These are phyloP conservation scores for Archocentrus centrarchus DNA, from an alignment of 2,113 vertebrate species.

Conservation along the genomic window DNA sequence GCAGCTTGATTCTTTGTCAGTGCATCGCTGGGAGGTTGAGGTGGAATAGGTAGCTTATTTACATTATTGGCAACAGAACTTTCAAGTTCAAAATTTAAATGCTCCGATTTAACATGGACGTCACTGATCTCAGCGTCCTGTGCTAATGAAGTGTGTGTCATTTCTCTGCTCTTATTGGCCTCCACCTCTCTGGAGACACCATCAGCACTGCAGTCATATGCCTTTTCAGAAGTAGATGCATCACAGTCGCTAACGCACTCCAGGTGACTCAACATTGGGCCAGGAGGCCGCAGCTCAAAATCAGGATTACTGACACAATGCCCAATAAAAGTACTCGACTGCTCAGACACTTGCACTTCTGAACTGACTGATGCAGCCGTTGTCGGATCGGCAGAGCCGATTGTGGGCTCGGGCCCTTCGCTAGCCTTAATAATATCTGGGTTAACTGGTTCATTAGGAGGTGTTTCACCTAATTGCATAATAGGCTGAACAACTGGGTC, in stretches of 20 bases:
- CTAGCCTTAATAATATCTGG: neutral
- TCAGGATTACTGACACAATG: conserved; percentile 51
- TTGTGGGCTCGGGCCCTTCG: neutral
- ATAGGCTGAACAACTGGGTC: conserved; percentile 23
- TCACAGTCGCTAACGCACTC: conserved; percentile 71
- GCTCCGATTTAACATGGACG: neutral
- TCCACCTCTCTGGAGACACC: conserved; percentile 39
- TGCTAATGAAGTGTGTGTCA: conserved; percentile 23
- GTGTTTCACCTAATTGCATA: conserved; percentile 38
- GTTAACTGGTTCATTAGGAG: conserved; percentile 6
- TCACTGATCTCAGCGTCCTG: neutral
- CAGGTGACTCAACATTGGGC: conserved; percentile 77
- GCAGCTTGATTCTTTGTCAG: conserved; percentile 17
- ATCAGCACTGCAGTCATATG: conserved; percentile 29
- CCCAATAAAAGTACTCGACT: conserved; percentile 37
- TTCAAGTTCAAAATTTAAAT: neutral
- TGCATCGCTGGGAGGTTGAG: conserved; percentile 13
- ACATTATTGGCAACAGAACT: neutral
- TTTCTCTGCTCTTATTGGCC: conserved; percentile 26
- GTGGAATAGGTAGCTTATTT: conserved; percentile 10
- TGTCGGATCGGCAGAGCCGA: conserved; percentile 5
- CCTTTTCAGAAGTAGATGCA: conserved; percentile 53
- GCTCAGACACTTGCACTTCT: conserved; percentile 21
- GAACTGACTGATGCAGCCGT: conserved; percentile 35
- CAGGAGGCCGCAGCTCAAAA: conserved; percentile 57